These are phyloP conservation scores for Graphium colonna DNA, from an alignment of 2,888 invertebrate genomes.

Conservation along the genomic window DNA sequence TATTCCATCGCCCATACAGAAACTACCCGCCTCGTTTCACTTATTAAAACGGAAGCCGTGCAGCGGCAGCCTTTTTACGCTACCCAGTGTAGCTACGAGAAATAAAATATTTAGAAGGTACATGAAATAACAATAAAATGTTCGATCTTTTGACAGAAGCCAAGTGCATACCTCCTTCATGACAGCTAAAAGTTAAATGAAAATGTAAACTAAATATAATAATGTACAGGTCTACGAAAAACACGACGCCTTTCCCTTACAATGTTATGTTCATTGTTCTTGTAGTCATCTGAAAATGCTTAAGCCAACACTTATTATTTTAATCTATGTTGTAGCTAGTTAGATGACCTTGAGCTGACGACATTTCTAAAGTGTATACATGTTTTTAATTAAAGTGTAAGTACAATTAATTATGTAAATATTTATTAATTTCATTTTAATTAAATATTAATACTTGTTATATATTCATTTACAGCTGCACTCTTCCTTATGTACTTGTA, in stretches of 20 bases:
- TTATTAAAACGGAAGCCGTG: conserved; percentile 64
- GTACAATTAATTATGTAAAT: no score
- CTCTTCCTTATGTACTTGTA: no score
- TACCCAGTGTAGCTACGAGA: conserved; percentile 41
- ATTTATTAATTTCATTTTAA: no score
- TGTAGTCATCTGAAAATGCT: no score
- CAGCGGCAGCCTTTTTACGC: conserved; percentile 40
- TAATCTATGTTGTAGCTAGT: no score
- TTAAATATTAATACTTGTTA: no score
- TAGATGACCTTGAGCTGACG: no score
- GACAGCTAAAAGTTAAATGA: conserved; percentile 20
- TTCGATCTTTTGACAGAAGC: conserved; percentile 33
- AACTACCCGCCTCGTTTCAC: conserved; percentile 20
- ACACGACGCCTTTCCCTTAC: no score
- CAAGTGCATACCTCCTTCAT: conserved; percentile 31
- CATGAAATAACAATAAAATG: conserved; percentile 70
- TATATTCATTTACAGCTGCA: no score
- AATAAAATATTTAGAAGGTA: conserved; percentile 60
- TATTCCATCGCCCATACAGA: conserved; percentile 1
- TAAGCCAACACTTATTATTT: no score
- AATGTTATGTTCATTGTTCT: neutral
- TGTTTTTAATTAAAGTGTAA: no score
- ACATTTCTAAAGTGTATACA: no score
- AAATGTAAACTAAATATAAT: conserved; percentile 21
- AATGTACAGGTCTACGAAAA: conserved; percentile 9